Evolutionary conservation across 2,797 vertebrate genomes (phyloP).

Genomic region (Phylloscopus collybita): DNA sequence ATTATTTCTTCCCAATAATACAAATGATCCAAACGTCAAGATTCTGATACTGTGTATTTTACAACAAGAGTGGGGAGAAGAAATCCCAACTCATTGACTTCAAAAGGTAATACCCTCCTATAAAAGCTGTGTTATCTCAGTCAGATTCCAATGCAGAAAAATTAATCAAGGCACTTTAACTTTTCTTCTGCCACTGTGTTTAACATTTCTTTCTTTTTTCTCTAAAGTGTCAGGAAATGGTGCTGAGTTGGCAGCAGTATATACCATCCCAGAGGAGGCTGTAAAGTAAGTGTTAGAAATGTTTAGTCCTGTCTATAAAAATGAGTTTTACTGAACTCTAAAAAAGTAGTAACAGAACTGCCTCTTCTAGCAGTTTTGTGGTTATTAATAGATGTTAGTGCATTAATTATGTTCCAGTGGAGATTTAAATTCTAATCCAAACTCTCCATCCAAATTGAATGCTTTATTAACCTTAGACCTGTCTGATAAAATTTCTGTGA

Average conservation of each 20-base stretch:
- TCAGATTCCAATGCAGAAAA: not conserved
- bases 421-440: not conserved
- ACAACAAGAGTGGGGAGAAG: not conserved
- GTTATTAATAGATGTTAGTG: conserved; percentile 12
- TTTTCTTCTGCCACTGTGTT: not conserved
- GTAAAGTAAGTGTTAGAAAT: conserved; percentile 52
- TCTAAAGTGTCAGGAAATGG: conserved; percentile 27
- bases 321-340: conserved; percentile 18
- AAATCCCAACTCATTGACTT: not conserved
- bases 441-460: not conserved
- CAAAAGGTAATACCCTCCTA: not conserved
- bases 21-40: not conserved
- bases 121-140: not conserved
- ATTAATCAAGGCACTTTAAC: not conserved
- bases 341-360: not conserved
- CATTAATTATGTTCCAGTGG: not conserved
- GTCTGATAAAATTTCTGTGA: not conserved
- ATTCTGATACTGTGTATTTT: not conserved
- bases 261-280: conserved; percentile 53
- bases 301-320: conserved; percentile 51
- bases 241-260: conserved; percentile 32
- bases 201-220: conserved; percentile 39
- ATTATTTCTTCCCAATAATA: not conserved
- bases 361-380: conserved; percentile 6
- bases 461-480: not conserved